Conservation (phyloP, 2,113 vertebrate genomes). For the Paramisgurnus dabryanus region DNA sequence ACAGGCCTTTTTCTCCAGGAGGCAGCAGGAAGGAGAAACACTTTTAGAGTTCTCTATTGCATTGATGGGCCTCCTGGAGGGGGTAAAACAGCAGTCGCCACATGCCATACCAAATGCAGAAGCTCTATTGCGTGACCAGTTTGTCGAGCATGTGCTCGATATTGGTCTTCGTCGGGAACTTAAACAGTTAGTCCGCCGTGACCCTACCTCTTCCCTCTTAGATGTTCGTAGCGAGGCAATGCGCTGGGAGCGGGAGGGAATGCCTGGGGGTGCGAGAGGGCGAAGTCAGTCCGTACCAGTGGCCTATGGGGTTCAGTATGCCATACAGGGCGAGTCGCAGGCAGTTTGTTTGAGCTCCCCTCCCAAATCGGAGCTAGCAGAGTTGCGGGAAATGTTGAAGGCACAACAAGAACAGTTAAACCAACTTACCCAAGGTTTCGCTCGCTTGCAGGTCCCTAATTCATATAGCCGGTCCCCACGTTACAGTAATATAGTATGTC, state of each 20-base stretch:
- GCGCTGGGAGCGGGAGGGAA: neutral
- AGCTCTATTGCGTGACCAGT: neutral
- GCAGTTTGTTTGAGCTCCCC: neutral
- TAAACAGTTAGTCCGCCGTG: neutral
- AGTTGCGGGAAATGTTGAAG: neutral
- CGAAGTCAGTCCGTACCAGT: neutral
- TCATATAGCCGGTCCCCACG: neutral
- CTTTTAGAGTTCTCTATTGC: neutral
- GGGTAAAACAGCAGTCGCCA: neutral
- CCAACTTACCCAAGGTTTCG: neutral
- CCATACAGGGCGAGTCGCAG: neutral
- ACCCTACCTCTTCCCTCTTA: neutral
- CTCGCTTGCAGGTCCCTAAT: neutral
- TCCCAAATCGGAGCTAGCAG: neutral
- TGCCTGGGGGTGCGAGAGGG: neutral
- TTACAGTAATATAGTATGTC: neutral
- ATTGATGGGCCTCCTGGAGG: neutral
- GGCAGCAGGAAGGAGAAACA: neutral
- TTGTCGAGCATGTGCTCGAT: conserved; percentile 7
- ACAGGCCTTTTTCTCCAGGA: conserved; percentile 38
- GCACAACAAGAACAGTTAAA: conserved; percentile 1
- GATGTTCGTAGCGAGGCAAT: neutral
- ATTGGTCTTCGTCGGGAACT: neutral
- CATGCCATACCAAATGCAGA: neutral
- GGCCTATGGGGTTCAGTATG: neutral